phyloP scores from a whole-genome alignment of 2,113 vertebrate genomes.

The Lonchura striata region DNA sequence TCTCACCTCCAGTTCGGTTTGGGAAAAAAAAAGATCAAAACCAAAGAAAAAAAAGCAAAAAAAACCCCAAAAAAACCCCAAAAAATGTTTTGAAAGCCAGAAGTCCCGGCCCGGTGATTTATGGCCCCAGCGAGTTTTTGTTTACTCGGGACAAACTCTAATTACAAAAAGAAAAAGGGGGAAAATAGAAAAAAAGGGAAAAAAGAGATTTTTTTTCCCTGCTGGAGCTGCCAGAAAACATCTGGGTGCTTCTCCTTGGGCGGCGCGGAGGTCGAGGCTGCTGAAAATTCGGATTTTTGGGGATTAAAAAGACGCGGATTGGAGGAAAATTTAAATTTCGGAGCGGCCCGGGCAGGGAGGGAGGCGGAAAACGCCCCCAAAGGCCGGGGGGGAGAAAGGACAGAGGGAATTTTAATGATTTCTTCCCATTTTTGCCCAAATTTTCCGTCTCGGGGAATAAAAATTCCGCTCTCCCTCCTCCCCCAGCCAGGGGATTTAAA shows the following conservation, averaged over 20 bases:
- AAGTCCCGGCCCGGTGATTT: too few relatives aligned
- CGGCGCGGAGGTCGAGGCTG: too few relatives aligned
- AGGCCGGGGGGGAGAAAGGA: background rate
- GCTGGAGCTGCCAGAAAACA: too few relatives aligned
- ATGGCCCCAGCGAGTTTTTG: too few relatives aligned
- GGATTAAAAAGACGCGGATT: background rate
- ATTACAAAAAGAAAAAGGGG: background rate
- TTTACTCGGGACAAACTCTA: too few relatives aligned
- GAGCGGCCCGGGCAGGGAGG: fast-evolving
- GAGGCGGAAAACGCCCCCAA: background rate
- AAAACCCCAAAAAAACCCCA: too few relatives aligned
- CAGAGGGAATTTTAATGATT: fast-evolving
- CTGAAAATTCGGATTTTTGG: too few relatives aligned
- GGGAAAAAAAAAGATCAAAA: background rate
- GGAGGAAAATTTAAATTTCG: background rate
- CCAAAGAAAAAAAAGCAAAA: background rate
- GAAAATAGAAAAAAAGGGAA: background rate
- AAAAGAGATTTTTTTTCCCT: too few relatives aligned
- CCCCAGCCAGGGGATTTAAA: background rate
- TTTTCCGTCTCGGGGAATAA: background rate
- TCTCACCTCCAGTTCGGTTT: background rate
- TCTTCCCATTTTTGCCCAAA: fast-evolving
- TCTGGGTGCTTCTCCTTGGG: too few relatives aligned
- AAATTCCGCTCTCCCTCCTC: background rate
- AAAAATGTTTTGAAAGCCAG: conserved; percentile 39